A percentile compares a stretch with the other conserved stretches of the same genome.
These are phyloP conservation scores for Patella pellucida DNA, from an alignment of 2,888 invertebrate species.

Conservation along the genomic window DNA sequence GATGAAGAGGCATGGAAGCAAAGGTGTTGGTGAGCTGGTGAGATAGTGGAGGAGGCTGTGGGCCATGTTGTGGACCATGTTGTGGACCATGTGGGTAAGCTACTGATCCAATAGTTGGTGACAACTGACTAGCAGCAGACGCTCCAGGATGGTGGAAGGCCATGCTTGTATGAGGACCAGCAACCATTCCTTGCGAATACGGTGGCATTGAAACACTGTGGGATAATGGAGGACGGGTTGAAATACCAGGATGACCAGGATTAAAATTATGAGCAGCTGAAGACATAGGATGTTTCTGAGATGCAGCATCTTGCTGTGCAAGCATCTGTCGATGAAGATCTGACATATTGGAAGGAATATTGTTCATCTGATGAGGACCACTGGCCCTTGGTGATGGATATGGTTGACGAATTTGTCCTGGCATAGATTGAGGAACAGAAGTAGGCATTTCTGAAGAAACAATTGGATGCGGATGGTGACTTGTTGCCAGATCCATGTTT, in stretches of 20 bases:
- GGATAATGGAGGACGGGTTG: slow-evolving; percentile 35
- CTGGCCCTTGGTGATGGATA: not conserved
- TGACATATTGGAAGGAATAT: not conserved
- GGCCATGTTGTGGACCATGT: too few relatives aligned
- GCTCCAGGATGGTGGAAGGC: slow-evolving; percentile 18
- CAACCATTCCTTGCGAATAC: slow-evolving; percentile 12
- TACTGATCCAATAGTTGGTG: slow-evolving; percentile 15
- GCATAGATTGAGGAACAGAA: not conserved
- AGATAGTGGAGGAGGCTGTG: slow-evolving; percentile 28
- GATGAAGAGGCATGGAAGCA: slow-evolving; percentile 13
- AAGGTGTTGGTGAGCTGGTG: slow-evolving; percentile 25
- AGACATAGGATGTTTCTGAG: not conserved
- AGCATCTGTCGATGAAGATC: slow-evolving; percentile 1
- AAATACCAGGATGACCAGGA: slow-evolving; percentile 28
- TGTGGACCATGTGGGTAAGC: slow-evolving; percentile 34
- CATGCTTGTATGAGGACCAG: slow-evolving; percentile 15
- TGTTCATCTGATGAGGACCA: not conserved
- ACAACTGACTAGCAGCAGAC: slow-evolving; percentile 33
- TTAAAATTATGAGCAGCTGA: slow-evolving; percentile 13
- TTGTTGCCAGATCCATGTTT: not conserved
- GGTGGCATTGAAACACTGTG: slow-evolving; percentile 21
- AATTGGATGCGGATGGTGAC: not conserved
- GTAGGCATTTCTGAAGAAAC: not conserved
- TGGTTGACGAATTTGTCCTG: not conserved
- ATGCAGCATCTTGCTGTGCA: slow-evolving; percentile 7